These are phyloP conservation scores for Cryptocheilus praepositus DNA, from an alignment of 2,888 invertebrate genomes.

Conservation along the genomic window DNA sequence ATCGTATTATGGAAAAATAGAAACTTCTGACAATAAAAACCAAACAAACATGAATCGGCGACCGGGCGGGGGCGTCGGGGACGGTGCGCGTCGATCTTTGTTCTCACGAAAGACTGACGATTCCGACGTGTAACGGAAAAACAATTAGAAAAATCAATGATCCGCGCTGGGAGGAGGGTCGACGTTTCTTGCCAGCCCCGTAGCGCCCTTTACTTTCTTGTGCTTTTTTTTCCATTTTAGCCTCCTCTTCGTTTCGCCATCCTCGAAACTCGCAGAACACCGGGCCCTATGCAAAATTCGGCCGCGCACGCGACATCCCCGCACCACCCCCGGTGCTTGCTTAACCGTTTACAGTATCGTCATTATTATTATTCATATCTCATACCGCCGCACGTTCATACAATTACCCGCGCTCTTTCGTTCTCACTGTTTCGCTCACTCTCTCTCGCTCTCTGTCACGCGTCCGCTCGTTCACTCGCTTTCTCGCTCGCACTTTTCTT, in stretches of 20 bases:
- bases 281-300: not conserved
- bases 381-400: slow-evolving; percentile 15
- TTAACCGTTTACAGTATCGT: slow-evolving; percentile 63
- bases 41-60: slow-evolving; percentile 72
- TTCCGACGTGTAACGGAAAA: too few species aligned
- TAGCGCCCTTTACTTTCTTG: not conserved
- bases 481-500: slow-evolving; percentile 15
- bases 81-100: slow-evolving; percentile 9
- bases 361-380: slow-evolving; percentile 45
- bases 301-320: slow-evolving; percentile 30
- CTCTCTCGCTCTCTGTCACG: slow-evolving; percentile 9
- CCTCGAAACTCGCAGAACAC: not conserved
- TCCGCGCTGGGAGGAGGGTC: slow-evolving; percentile 16
- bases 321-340: slow-evolving; percentile 56
- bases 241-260: not conserved
- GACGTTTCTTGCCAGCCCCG: not conserved
- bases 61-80: slow-evolving; percentile 48
- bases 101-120: slow-evolving; percentile 1
- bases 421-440: not conserved
- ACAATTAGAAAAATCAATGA: not conserved
- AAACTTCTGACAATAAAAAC: slow-evolving; percentile 75
- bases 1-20: slow-evolving; percentile 74
- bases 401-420: slow-evolving; percentile 13
- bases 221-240: slow-evolving; percentile 8
- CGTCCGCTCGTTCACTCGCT: too few species aligned